Conservation (phyloP, 2,113 vertebrate genomes). For the Gasterosteus nipponicus region DNA sequence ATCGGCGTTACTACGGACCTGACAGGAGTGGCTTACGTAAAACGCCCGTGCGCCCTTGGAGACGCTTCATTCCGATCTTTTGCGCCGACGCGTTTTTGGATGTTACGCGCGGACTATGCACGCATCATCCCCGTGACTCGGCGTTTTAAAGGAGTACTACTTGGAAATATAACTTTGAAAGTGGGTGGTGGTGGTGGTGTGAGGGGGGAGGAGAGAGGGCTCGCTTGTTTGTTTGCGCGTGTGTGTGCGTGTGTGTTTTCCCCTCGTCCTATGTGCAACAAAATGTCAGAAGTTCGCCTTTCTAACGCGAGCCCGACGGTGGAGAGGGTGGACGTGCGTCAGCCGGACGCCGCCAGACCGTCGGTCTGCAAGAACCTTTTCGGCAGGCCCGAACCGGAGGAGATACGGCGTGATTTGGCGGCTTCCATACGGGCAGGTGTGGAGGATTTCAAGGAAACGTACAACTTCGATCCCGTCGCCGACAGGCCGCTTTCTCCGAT, state of each 20-base stretch:
- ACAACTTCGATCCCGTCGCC: constrained; percentile 88
- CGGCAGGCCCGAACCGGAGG: constrained; percentile 85
- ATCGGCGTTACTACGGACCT: constrained; percentile 79
- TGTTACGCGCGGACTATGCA: constrained; percentile 62
- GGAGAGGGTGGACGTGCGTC: constrained; percentile 91
- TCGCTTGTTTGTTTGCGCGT: constrained; percentile 2
- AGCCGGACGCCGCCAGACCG: constrained; percentile 85
- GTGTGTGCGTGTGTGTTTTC: constrained; percentile 18
- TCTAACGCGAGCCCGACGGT: constrained; percentile 93
- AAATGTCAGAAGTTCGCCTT: constrained; percentile 94
- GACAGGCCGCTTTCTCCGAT: constrained; percentile 83
- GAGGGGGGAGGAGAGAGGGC: background rate
- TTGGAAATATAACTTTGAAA: constrained; percentile 50
- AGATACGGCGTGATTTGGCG: constrained; percentile 78
- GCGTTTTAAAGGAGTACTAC: constrained; percentile 66
- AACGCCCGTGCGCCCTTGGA: constrained; percentile 50
- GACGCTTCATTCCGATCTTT: constrained; percentile 21
- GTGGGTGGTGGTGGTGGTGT: background rate
- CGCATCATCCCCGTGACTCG: constrained; percentile 41
- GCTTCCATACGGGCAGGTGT: constrained; percentile 76
- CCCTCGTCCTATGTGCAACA: constrained; percentile 66
- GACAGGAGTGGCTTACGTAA: constrained; percentile 69
- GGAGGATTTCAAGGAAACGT: constrained; percentile 80
- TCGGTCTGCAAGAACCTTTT: constrained; percentile 91
- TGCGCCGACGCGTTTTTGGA: constrained; percentile 54